Percentiles rank a stretch among this genome's conserved stretches.
Conservation (phyloP, 30 jellyfish, hydroid and myxozoan species). For the Catostylus mosaicus region DNA sequence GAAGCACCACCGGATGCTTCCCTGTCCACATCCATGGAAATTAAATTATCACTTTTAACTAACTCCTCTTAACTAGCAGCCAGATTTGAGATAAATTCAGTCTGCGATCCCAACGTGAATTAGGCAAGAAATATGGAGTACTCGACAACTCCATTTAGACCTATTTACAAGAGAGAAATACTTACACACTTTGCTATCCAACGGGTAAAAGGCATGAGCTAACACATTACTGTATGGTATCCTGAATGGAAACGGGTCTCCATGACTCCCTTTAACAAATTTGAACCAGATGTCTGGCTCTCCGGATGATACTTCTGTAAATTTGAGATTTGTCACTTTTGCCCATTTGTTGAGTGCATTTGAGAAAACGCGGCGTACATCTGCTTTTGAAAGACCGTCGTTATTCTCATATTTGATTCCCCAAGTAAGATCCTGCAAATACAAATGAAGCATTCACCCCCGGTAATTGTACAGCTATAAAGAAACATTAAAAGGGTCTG, state of each 20-base stretch:
- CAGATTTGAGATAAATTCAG: no score
- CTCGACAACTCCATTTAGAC: no score
- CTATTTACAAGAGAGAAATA: neutral
- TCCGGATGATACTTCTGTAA: conserved; percentile 39
- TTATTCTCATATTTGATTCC: conserved; percentile 45
- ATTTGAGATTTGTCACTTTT: conserved; percentile 74
- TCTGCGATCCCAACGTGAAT: no score
- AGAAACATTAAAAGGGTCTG: no score
- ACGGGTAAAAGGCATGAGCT: conserved; percentile 96
- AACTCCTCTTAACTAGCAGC: no score
- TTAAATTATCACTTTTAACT: no score
- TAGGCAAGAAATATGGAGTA: no score
- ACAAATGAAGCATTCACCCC: no score
- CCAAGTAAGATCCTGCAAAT: conserved; percentile 83
- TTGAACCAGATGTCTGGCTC: conserved; percentile 83
- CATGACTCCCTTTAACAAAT: conserved; percentile 77
- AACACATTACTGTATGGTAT: conserved; percentile 66
- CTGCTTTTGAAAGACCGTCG: conserved; percentile 52
- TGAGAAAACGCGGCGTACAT: conserved; percentile 34
- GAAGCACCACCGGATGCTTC: no score
- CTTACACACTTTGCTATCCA: conserved; percentile 28
- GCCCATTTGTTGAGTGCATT: conserved; percentile 84
- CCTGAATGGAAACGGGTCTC: conserved; percentile 86
- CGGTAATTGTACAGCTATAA: no score
- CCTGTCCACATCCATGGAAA: no score